A percentile compares a stretch with the other conserved stretches of the same genome.
Evolutionary conservation across 2,797 vertebrate genomes (phyloP).

Genomic region (Cryptoprocta ferox): DNA sequence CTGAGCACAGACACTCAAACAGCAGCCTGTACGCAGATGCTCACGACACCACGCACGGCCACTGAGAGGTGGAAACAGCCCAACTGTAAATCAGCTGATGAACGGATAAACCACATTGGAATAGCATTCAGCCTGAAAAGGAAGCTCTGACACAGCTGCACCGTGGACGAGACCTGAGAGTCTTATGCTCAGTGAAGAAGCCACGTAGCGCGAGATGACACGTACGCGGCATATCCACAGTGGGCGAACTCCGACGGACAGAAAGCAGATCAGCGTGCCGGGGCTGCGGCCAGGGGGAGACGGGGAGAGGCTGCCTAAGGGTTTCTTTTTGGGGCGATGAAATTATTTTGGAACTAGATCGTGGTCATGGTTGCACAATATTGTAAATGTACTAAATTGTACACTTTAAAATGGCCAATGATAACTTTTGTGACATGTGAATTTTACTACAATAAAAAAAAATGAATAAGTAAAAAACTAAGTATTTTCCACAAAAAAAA

Average conservation of each 20-base stretch:
- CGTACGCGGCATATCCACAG: not conserved
- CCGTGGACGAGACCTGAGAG: not conserved
- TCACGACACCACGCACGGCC: not conserved
- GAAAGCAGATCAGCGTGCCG: not conserved
- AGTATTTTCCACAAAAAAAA: not conserved
- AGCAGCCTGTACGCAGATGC: rapidly evolving
- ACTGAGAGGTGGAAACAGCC: not conserved
- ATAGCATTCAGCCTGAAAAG: rapidly evolving
- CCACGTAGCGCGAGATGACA: no score
- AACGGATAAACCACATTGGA: not conserved
- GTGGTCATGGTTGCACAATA: no score
- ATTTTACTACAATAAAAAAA: not conserved
- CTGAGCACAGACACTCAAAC: rapidly evolving
- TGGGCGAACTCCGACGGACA: rapidly evolving
- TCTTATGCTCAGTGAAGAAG: not conserved
- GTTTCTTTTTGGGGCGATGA: not conserved
- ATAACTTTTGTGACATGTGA: not conserved
- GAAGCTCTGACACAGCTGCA: not conserved
- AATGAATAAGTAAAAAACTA: not conserved
- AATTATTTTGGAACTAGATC: not conserved
- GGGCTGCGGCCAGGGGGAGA: no score
- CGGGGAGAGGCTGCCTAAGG: not conserved
- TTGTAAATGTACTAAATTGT: no score
- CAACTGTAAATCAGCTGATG: rapidly evolving
- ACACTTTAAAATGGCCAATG: not conserved